These are phyloP conservation scores for Mayetiola destructor DNA, from an alignment of 2,888 invertebrate genomes.

Conservation along the genomic window DNA sequence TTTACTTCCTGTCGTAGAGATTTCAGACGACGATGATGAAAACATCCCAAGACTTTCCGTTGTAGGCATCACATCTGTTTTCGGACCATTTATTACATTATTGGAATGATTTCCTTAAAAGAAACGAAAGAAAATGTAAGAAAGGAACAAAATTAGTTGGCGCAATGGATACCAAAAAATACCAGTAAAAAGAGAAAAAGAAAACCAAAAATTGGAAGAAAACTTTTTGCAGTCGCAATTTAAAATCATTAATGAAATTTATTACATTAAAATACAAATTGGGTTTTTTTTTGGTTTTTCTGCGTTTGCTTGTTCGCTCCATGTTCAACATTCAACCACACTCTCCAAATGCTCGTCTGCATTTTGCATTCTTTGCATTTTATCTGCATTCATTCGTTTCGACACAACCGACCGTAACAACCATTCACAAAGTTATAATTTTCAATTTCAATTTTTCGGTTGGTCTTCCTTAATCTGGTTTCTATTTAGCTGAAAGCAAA, in stretches of 20 bases:
- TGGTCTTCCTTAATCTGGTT: neutral
- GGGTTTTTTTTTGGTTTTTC: neutral
- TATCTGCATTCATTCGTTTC: too few relatives aligned
- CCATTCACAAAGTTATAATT: neutral
- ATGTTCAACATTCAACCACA: too few relatives aligned
- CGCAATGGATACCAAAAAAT: too few relatives aligned
- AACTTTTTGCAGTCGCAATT: slow-evolving; percentile 3
- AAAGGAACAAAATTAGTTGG: neutral
- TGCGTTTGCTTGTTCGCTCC: neutral
- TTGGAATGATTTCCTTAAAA: neutral
- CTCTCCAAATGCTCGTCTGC: too few relatives aligned
- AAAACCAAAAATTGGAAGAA: slow-evolving; percentile 1
- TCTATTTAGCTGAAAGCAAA: too few relatives aligned
- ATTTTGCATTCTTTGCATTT: neutral
- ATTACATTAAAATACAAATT: slow-evolving; percentile 12
- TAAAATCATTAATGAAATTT: slow-evolving; percentile 12
- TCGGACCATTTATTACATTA: neutral
- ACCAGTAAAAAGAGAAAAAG: too few relatives aligned
- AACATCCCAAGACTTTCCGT: neutral
- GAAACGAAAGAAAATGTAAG: neutral
- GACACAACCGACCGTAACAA: neutral
- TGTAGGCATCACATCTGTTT: neutral
- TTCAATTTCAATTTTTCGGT: slow-evolving; percentile 1
- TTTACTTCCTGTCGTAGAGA: neutral
- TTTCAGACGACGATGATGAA: too few relatives aligned